phyloP scores from a whole-genome alignment of 2,888 invertebrate species.

The Invenusta paracnida region DNA sequence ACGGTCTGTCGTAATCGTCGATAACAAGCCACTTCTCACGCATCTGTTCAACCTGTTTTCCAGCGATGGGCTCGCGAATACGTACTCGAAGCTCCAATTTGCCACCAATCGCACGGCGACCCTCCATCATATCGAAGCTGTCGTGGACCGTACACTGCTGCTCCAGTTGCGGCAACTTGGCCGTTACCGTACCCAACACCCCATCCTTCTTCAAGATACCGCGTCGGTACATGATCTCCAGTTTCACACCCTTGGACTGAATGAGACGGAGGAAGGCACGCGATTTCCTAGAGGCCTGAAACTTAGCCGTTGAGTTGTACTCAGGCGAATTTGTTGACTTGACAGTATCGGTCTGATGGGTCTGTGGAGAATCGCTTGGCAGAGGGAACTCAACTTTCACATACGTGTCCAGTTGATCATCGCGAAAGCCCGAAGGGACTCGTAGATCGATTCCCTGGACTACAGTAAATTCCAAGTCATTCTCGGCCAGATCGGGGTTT shows the following conservation, averaged over 20 bases:
- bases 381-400: conserved; percentile 42
- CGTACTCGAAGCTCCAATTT: conserved; percentile 82
- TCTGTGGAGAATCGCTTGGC: conserved; percentile 61
- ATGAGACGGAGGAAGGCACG: conserved; percentile 78
- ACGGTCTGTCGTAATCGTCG: conserved; percentile 57
- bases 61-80: conserved; percentile 71
- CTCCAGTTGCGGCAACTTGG: conserved; percentile 84
- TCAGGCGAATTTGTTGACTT: conserved; percentile 79
- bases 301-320: conserved; percentile 58
- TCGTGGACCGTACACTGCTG: conserved; percentile 82
- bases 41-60: conserved; percentile 73
- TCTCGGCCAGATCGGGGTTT: conserved; percentile 76
- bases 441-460: conserved; percentile 74
- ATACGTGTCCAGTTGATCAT: conserved; percentile 84
- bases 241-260: conserved; percentile 80
- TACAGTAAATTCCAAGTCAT: conserved; percentile 79
- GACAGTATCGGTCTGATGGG: conserved; percentile 72
- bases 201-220: conserved; percentile 86
- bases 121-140: conserved; percentile 70
- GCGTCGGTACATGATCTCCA: conserved; percentile 85
- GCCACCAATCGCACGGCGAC: conserved; percentile 78
- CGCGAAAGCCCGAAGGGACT: conserved; percentile 68
- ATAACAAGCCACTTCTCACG: conserved; percentile 88
- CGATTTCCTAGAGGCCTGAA: conserved; percentile 74
- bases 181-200: conserved; percentile 73